A percentile compares a stretch with the other conserved stretches of the same genome.
Conservation (phyloP, 2,888 invertebrate species). For the Carcina quercana region DNA sequence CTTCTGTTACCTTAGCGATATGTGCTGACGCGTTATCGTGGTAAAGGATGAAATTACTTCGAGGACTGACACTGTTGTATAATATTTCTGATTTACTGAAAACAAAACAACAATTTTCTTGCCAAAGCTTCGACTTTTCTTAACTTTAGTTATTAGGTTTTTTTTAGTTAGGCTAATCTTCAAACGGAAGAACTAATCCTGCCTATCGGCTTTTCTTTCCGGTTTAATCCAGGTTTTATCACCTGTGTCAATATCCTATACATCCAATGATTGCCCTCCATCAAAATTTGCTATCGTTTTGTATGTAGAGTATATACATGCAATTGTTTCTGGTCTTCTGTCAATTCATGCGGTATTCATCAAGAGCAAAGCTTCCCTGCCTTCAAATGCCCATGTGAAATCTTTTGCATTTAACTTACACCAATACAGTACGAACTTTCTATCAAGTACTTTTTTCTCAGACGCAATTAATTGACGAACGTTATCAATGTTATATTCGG, state of each 20-base stretch:
- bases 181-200: conserved; percentile 5
- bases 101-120: conserved; percentile 5
- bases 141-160: conserved; percentile 4
- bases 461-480: too few relatives aligned
- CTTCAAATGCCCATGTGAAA: background rate
- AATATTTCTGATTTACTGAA: conserved; percentile 8
- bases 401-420: background rate
- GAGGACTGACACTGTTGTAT: conserved; percentile 5
- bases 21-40: background rate
- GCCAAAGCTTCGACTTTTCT: conserved; percentile 5
- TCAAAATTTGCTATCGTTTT: background rate
- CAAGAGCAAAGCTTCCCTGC: background rate
- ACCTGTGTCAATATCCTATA: conserved; percentile 5
- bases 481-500: too few relatives aligned
- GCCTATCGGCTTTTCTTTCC: conserved; percentile 1
- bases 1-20: background rate
- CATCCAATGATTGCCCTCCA: background rate
- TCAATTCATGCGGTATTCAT: background rate
- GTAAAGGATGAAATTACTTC: background rate
- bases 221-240: conserved; percentile 3
- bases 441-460: too few relatives aligned
- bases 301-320: too few relatives aligned
- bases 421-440: too few relatives aligned
- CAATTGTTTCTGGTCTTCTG: background rate
- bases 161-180: conserved; percentile 6